Conservation (phyloP, 2,113 vertebrate species). For the Macrotus californicus region DNA sequence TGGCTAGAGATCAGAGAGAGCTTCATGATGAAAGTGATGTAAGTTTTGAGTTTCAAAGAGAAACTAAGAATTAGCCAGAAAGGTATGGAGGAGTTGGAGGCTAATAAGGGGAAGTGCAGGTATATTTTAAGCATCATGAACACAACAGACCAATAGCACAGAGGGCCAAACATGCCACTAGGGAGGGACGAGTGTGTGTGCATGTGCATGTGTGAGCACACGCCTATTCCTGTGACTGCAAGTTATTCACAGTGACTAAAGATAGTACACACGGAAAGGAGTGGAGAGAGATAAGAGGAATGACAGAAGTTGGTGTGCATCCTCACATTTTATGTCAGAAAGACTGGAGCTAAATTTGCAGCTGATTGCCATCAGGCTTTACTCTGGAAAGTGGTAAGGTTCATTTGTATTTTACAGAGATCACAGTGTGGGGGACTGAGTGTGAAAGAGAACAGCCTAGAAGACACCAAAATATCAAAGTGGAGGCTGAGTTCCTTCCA, state of each 20-base stretch:
- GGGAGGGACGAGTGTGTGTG: background rate
- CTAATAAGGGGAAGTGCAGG: background rate
- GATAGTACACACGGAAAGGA: background rate
- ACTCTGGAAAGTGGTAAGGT: background rate
- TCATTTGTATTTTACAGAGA: background rate
- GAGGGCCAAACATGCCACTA: background rate
- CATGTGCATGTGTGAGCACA: background rate
- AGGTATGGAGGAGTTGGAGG: background rate
- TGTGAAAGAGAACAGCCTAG: background rate
- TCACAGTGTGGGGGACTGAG: rapidly evolving
- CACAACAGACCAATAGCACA: background rate
- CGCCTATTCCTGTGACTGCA: background rate
- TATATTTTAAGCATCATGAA: no score
- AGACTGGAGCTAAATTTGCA: background rate
- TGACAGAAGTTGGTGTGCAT: background rate
- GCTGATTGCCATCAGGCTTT: background rate
- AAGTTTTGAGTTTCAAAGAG: background rate
- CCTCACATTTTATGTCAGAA: background rate
- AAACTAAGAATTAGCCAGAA: background rate
- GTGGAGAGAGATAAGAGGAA: background rate
- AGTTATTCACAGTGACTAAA: background rate
- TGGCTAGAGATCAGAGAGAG: background rate
- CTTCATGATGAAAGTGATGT: background rate
- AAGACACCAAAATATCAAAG: background rate
- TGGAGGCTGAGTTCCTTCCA: background rate